Base-by-base conservation (phyloP, 2,888 invertebrate species). In the Eupithecia pulchellata region DNA sequence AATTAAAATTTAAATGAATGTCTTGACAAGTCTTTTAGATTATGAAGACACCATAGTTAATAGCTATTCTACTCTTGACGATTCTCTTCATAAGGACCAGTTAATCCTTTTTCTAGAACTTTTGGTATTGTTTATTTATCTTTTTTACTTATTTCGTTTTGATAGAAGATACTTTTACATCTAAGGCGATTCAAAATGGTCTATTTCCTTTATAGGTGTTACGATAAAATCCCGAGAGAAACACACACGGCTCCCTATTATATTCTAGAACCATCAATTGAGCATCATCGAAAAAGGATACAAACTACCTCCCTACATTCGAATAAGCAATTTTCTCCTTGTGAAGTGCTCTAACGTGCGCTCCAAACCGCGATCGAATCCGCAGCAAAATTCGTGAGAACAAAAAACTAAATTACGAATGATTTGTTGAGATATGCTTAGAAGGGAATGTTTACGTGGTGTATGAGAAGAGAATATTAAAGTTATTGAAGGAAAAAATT, bases 351-450 rank as follows among this genome's bases (percentile, higher is more conserved):
- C 58, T n/a, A 32, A 60, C 87, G 87, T 89, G 88, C 89, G 85
- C 79, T 77, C 82, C 84, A 91, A 87, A 88, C 89, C 88, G 87
- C 87, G 83, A 82, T 84, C 82, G 84, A 82, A 84, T 77, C 81
- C 78, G 79, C 78, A 81, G 88, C 88, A 87, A 86, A 84, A 83
- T 82, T 86, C 90, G 92, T 92, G 91, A 91, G 91, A 91, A 90
- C 85, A 92, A 93, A 93, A 77, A 75, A 91, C 85, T 81, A 89
- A 90, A 93, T 93, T 93, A 89, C 88, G 85, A 89, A 88, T 90
- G 92, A 92, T 93, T 93, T 91, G 89, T 88, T 88, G 86, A 85
- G 86, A 90, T 90, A 92, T 90, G 91, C 93, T 91, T 91, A 92
- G 25, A 89, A 88, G 87, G 85, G 87, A 87, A 84, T 89, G 85